A percentile compares a stretch with the other conserved stretches of the same genome.
Evolutionary conservation across 2,113 vertebrate species (phyloP).

Genomic region (Pycnonotus jocosus): DNA sequence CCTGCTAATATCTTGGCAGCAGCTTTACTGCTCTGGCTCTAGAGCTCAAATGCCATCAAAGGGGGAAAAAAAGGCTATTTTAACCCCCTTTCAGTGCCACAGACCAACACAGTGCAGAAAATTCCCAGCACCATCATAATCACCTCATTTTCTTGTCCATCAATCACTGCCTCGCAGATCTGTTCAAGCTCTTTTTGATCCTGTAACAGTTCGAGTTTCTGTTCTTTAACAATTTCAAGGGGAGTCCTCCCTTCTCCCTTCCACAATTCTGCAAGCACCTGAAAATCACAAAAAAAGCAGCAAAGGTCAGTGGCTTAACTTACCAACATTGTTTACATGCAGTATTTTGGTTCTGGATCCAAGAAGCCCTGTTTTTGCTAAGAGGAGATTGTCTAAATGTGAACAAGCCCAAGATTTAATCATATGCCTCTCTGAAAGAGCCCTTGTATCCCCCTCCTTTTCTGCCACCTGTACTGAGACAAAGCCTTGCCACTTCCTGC

Average conservation of each 20-base stretch:
- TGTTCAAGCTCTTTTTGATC: slow-evolving; percentile 75
- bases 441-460: not conserved
- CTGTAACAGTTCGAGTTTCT: slow-evolving; percentile 79
- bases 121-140: slow-evolving; percentile 23
- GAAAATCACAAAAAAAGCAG: not conserved
- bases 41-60: not conserved
- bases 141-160: slow-evolving; percentile 82
- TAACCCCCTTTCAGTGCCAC: not conserved
- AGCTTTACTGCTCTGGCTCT: not conserved
- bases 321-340: not conserved
- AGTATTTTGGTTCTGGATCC: not conserved
- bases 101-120: not conserved
- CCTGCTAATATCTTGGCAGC: not conserved
- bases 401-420: not conserved
- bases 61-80: not conserved
- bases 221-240: slow-evolving; percentile 79
- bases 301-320: not conserved
- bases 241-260: slow-evolving; percentile 76
- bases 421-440: not conserved
- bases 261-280: slow-evolving; percentile 83
- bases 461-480: not conserved
- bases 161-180: slow-evolving; percentile 84
- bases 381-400: not conserved
- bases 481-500: not conserved
- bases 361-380: not conserved